Percentiles rank a stretch among this genome's conserved stretches.
phyloP scores from a whole-genome alignment of 2,113 vertebrate species.

The Oryzias curvinotus region DNA sequence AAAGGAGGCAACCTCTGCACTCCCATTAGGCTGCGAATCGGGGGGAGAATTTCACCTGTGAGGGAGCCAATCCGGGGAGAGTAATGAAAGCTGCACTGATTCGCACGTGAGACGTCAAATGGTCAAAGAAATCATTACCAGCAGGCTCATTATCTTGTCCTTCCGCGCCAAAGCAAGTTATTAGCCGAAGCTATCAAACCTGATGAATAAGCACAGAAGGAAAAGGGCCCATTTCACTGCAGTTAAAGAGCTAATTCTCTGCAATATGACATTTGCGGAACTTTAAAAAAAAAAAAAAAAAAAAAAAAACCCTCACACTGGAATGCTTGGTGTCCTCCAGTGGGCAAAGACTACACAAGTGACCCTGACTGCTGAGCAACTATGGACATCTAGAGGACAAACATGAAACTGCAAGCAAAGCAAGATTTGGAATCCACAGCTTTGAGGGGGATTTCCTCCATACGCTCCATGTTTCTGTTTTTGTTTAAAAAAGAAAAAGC shows the following conservation, averaged over 20 bases:
- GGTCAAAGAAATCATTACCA: conserved; percentile 68
- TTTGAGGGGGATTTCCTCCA: not conserved
- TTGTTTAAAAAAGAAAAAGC: too few relatives aligned
- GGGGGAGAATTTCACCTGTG: conserved; percentile 57
- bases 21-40: conserved; percentile 61
- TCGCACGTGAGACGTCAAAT: conserved; percentile 59
- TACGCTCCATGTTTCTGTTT: too few relatives aligned
- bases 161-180: conserved; percentile 38
- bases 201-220: conserved; percentile 56
- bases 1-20: conserved; percentile 53
- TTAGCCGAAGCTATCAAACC: conserved; percentile 59
- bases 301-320: not conserved
- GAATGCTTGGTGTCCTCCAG: conserved; percentile 42
- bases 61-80: conserved; percentile 50
- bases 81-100: conserved; percentile 60
- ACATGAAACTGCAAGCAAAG: conserved; percentile 17
- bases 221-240: conserved; percentile 31
- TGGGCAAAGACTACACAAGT: conserved; percentile 19
- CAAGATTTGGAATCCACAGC: not conserved
- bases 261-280: conserved; percentile 33
- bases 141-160: conserved; percentile 53
- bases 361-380: conserved; percentile 2
- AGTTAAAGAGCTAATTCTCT: conserved; percentile 36
- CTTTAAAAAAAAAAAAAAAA: not conserved
- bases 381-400: conserved; percentile 52